phyloP scores from a whole-genome alignment of 1,140 invertebrate species.

The Drosophila lowei region DNA sequence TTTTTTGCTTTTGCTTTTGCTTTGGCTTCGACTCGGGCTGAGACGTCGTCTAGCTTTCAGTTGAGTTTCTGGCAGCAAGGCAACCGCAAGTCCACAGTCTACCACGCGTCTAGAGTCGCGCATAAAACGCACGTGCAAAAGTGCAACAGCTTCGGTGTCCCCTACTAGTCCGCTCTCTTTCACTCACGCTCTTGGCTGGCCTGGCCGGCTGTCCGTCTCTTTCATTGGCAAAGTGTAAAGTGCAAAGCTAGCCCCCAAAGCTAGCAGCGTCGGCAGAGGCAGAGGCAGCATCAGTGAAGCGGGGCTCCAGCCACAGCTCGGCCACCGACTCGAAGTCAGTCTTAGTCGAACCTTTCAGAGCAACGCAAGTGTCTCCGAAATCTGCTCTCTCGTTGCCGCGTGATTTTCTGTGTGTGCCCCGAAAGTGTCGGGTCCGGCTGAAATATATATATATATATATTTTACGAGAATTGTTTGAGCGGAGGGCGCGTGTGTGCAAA shows the following conservation, averaged over 20 bases:
- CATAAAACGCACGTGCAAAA: conserved; percentile 61
- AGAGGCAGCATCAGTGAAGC: conserved; percentile 8
- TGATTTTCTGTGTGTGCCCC: conserved; percentile 21
- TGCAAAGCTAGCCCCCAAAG: conserved; percentile 53
- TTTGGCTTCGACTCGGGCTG: conserved; percentile 15
- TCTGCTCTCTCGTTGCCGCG: conserved; percentile 38
- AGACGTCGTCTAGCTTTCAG: conserved; percentile 48
- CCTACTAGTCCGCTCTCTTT: conserved; percentile 11
- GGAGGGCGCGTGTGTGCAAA: neutral
- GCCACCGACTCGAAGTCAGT: conserved; percentile 65
- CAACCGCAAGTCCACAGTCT: conserved; percentile 41
- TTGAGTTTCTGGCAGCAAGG: conserved; percentile 48
- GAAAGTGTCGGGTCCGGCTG: conserved; percentile 14
- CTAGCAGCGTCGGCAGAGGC: conserved; percentile 29
- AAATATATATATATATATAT: neutral
- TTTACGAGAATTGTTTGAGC: neutral
- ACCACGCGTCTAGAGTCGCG: conserved; percentile 31
- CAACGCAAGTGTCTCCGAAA: conserved; percentile 65
- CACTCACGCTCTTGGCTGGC: conserved; percentile 2
- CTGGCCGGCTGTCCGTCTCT: conserved; percentile 10
- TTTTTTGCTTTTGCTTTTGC: conserved; percentile 25
- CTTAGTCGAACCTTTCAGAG: conserved; percentile 68
- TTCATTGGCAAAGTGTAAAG: conserved; percentile 74
- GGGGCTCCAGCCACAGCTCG: conserved; percentile 44
- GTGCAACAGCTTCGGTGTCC: conserved; percentile 47